phyloP scores from a whole-genome alignment of 2,888 invertebrate genomes.

The Netelia inedita region DNA sequence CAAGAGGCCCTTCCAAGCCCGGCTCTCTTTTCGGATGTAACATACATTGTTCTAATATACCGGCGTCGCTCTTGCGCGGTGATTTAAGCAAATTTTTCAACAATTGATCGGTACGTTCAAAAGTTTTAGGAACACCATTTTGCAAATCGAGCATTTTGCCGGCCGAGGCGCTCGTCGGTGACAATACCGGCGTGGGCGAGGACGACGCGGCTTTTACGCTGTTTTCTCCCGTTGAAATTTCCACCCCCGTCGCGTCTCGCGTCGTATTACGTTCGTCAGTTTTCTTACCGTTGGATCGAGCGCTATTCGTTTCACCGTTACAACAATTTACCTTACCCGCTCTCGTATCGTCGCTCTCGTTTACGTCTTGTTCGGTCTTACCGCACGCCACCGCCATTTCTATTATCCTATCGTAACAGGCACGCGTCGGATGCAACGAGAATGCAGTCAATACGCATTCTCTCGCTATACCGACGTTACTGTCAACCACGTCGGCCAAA shows the following conservation, averaged over 20 bases:
- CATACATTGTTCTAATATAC: conserved; percentile 67
- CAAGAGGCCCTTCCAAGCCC: conserved; percentile 66
- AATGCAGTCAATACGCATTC: conserved; percentile 92
- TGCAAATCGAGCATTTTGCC: conserved; percentile 72
- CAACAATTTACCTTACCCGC: conserved; percentile 40
- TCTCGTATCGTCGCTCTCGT: conserved; percentile 55
- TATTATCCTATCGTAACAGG: conserved; percentile 87
- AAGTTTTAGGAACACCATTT: conserved; percentile 73
- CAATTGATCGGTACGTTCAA: conserved; percentile 77
- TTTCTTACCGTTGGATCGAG: conserved; percentile 33
- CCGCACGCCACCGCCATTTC: conserved; percentile 86
- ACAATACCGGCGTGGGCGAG: conserved; percentile 53
- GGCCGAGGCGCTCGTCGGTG: conserved; percentile 34
- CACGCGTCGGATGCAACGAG: conserved; percentile 89
- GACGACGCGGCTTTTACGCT: conserved; percentile 17
- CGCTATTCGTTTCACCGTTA: conserved; percentile 21
- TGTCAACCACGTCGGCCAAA: conserved; percentile 87
- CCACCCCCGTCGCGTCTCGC: conserved; percentile 31
- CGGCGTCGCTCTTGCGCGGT: conserved; percentile 72
- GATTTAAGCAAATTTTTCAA: conserved; percentile 77
- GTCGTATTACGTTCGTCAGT: conserved; percentile 16
- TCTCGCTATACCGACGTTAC: conserved; percentile 88
- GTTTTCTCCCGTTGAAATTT: conserved; percentile 19
- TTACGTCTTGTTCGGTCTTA: conserved; percentile 83
- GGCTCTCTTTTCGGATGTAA: conserved; percentile 74